Percentiles rank a stretch among this genome's conserved stretches.
phyloP scores from a whole-genome alignment of 2,113 vertebrate species.

The Hippocampus comes region DNA sequence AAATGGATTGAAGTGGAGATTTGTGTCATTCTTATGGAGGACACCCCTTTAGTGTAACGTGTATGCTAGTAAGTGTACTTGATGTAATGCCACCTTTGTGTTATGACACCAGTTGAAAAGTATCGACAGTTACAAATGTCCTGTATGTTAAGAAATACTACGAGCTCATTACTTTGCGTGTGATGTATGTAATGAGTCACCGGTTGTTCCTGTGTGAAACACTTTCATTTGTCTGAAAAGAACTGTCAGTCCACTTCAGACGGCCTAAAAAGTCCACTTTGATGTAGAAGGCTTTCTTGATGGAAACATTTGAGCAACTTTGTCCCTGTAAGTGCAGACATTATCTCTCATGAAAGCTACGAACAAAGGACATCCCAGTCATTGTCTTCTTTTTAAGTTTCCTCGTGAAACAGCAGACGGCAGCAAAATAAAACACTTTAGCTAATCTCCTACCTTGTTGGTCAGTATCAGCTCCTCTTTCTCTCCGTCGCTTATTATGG shows the following conservation, averaged over 20 bases:
- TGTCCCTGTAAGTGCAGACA: conserved; percentile 8
- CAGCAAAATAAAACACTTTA: conserved; percentile 37
- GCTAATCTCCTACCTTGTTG: conserved; percentile 51
- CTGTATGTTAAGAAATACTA: no score
- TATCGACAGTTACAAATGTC: background rate
- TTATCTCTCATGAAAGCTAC: conserved; percentile 5
- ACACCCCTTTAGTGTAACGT: background rate
- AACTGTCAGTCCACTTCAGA: conserved; percentile 22
- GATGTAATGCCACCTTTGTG: conserved; percentile 11
- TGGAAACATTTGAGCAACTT: conserved; percentile 24
- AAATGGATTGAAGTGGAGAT: conserved; percentile 32
- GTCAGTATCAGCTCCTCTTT: conserved; percentile 34
- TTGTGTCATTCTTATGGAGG: conserved; percentile 17
- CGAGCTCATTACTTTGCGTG: background rate
- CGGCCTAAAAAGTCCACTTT: conserved; percentile 41
- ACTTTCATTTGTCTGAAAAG: conserved; percentile 13
- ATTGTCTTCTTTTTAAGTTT: conserved; percentile 7
- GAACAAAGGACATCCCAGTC: conserved; percentile 9
- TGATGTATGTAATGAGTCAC: background rate
- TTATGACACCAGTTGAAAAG: conserved; percentile 11
- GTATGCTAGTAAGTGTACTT: background rate
- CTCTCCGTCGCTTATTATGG: conserved; percentile 44
- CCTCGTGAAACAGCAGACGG: conserved; percentile 41
- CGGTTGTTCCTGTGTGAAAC: conserved; percentile 16
- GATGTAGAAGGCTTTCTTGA: conserved; percentile 40